A percentile compares a stretch with the other conserved stretches of the same genome.
These are phyloP conservation scores for Hydrotaea cyrtoneurina DNA, from an alignment of 2,888 invertebrate genomes.

Conservation along the genomic window DNA sequence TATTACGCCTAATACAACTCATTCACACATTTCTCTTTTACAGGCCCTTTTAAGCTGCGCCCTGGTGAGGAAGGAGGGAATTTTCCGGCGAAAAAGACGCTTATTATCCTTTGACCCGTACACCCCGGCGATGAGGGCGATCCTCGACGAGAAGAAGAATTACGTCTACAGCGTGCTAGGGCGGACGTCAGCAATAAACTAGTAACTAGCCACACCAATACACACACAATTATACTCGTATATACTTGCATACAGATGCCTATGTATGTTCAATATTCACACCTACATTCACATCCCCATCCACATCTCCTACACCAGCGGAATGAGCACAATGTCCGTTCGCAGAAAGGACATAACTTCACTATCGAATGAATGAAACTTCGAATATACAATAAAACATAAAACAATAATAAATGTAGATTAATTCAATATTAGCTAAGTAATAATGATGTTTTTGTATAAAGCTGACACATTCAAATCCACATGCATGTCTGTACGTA, in stretches of 20 bases:
- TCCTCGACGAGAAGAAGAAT: conserved; percentile 81
- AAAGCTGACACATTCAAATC: background rate
- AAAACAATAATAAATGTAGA: conserved; percentile 33
- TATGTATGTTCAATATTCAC: conserved; percentile 15
- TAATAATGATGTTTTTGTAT: background rate
- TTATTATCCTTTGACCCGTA: conserved; percentile 87
- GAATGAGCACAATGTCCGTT: conserved; percentile 59
- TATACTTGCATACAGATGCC: background rate
- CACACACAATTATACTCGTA: conserved; percentile 14
- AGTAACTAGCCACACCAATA: background rate
- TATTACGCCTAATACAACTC: background rate
- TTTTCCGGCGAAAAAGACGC: conserved; percentile 86
- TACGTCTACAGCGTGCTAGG: conserved; percentile 82
- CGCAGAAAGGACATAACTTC: conserved; percentile 68
- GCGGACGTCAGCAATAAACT: conserved; percentile 58
- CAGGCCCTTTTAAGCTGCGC: conserved; percentile 84
- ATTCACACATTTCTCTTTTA: conserved; percentile 49
- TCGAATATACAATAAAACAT: conserved; percentile 66
- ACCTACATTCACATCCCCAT: conserved; percentile 2
- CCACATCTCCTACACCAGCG: conserved; percentile 28
- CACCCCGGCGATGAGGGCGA: conserved; percentile 83
- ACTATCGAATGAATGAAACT: conserved; percentile 69
- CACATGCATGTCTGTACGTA: background rate
- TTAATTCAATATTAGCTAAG: conserved; percentile 62
- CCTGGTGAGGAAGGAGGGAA: conserved; percentile 85